Evolutionary conservation across 2,797 vertebrate genomes (phyloP).

Genomic region (Carcharodon carcharias): DNA sequence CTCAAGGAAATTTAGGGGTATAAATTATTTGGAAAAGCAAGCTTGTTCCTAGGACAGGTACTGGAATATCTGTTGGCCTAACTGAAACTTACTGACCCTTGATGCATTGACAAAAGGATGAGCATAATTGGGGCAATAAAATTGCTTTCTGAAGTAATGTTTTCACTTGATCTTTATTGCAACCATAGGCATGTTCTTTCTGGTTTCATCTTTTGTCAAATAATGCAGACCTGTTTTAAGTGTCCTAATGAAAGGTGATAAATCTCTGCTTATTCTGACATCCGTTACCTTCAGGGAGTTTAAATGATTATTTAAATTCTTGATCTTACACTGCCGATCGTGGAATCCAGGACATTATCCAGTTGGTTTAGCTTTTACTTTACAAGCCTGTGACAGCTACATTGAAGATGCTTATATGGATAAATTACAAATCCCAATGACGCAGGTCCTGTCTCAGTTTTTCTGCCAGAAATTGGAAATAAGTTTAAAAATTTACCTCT

Average conservation of each 20-base stretch:
- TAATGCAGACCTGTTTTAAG: neutral
- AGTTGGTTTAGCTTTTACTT: neutral
- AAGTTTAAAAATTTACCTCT: neutral
- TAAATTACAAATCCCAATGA: neutral
- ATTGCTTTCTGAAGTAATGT: neutral
- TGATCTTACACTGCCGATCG: slow-evolving; percentile 15
- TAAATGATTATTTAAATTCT: neutral
- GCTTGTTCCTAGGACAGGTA: slow-evolving; percentile 27
- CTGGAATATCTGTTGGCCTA: neutral
- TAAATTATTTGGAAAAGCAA: slow-evolving; percentile 30
- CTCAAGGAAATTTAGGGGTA: slow-evolving; percentile 21
- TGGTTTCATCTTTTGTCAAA: neutral
- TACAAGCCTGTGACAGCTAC: neutral
- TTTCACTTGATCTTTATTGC: slow-evolving; percentile 9
- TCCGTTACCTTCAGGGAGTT: neutral
- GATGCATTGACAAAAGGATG: neutral
- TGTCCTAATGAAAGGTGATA: neutral
- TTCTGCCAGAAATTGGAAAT: neutral
- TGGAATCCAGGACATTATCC: neutral
- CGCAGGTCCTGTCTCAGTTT: neutral
- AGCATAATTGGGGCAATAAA: neutral
- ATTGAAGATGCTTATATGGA: neutral
- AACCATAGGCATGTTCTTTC: neutral
- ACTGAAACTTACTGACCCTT: neutral
- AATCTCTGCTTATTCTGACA: slow-evolving; percentile 20